Conservation (phyloP, 2,113 vertebrate species). For the Pelvicachromis taeniatus region DNA sequence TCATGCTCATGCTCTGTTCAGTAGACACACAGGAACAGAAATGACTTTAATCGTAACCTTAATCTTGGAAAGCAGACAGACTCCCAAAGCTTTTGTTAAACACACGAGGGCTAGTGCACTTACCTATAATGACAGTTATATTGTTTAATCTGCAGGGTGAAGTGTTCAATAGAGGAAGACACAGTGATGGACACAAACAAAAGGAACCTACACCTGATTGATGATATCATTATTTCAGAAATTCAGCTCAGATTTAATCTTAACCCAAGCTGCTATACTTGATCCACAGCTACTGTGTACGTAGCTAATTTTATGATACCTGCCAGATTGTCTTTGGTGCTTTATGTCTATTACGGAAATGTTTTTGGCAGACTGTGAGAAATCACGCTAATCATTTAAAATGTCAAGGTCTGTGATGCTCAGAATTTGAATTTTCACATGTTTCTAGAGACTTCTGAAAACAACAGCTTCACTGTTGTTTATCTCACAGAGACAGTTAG, state of each 20-base stretch:
- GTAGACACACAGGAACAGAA: neutral
- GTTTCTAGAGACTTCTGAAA: neutral
- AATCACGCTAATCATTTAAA: neutral
- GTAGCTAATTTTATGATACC: neutral
- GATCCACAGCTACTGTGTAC: neutral
- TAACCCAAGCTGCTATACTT: neutral
- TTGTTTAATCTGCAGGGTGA: neutral
- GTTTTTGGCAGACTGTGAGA: neutral
- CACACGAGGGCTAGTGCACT: neutral
- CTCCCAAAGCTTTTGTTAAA: neutral
- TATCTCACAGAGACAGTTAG: neutral
- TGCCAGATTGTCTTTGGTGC: neutral
- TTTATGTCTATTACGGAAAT: neutral
- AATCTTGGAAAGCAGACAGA: neutral
- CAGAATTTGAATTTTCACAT: neutral
- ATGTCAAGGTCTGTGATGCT: neutral
- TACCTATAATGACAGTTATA: neutral
- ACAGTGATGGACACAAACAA: neutral
- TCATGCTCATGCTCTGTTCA: conserved; percentile 30
- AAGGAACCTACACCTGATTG: neutral
- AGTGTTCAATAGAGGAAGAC: neutral
- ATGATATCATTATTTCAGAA: neutral
- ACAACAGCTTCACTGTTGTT: neutral
- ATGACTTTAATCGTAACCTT: neutral
- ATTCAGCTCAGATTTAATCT: neutral